Base-by-base conservation (phyloP, 2,113 vertebrate species). In the Hydrolagus affinis region DNA sequence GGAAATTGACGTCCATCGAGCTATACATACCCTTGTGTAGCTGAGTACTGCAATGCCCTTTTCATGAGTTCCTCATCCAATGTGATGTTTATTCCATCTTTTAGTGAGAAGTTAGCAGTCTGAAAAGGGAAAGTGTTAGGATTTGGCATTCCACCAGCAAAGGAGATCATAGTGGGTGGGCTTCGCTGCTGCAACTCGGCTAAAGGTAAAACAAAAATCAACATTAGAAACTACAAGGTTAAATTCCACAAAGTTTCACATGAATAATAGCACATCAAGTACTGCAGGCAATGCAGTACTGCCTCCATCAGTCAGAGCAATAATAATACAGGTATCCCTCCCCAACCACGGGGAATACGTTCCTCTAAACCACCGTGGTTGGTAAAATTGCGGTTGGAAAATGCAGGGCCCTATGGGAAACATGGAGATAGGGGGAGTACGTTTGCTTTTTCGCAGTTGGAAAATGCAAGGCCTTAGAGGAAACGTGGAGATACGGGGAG, bases 1-100 rank as follows among this genome's bases (percentile, higher is more conserved):
- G 1, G 1, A 44, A 44, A 44, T 44, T 44, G 44, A 44, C 6
- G 44, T 44, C 44, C 44, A 6, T 44, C 6, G 44, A 44, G 44
- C 70, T 89, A 30, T 9, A 11, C 88, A 91, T 87, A 98, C 97
- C 97, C 98, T 3, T 86, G 89, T n/a, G 94, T 96, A 30, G 91
- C 88, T 0, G 96, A 97, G 91, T 99, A 97, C 88, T 99, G 97
- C 74, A 99, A 93, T 0, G 96, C 96, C 89, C 92, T 94, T 90
- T 95, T 95, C 95, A 98, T 97, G 23, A 87, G 2, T 0, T 90
- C 86, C 86, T 94, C 92, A 0, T 92, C 91, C 85, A 98, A 94
- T 3, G 90, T 90, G 87, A 98, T 1, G 1, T 87, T 64, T 0
- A 86, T 87, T 57, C 95, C 95, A 11, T 93, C 89, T 87, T 89